Evolutionary conservation across 2,113 vertebrate genomes (phyloP).

Genomic region (Hydropotes inermis): DNA sequence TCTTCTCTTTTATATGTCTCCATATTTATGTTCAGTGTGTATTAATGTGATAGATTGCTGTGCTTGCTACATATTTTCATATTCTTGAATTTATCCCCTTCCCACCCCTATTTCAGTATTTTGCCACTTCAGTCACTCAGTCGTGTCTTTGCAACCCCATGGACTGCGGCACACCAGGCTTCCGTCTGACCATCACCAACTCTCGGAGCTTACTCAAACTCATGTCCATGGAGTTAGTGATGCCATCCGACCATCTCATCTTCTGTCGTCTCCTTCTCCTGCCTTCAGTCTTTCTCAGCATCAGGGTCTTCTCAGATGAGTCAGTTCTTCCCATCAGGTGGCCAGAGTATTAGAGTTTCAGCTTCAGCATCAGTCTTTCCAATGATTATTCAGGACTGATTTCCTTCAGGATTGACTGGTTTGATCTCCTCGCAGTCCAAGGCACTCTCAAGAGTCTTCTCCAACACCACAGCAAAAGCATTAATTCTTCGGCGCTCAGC

Average conservation of each 20-base stretch:
- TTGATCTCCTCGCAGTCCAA: not conserved
- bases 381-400: not conserved
- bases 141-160: not conserved
- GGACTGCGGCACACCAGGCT: not conserved
- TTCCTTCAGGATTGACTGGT: not conserved
- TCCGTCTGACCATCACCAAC: not conserved
- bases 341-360: not conserved
- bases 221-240: not conserved
- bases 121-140: not conserved
- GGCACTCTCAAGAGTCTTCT: not conserved
- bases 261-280: not conserved
- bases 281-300: not conserved
- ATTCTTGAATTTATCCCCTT: not conserved
- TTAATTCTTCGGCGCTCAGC: not conserved
- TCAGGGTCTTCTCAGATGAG: not conserved
- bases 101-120: not conserved
- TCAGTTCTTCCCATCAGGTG: not conserved
- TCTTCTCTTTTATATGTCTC: not conserved
- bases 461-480: not conserved
- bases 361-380: not conserved
- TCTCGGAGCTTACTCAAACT: not conserved
- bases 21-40: not conserved
- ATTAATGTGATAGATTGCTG: not conserved
- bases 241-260: not conserved
- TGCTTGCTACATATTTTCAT: not conserved